Conservation (phyloP, 2,797 vertebrate species). For the Vespertilio murinus region DNA sequence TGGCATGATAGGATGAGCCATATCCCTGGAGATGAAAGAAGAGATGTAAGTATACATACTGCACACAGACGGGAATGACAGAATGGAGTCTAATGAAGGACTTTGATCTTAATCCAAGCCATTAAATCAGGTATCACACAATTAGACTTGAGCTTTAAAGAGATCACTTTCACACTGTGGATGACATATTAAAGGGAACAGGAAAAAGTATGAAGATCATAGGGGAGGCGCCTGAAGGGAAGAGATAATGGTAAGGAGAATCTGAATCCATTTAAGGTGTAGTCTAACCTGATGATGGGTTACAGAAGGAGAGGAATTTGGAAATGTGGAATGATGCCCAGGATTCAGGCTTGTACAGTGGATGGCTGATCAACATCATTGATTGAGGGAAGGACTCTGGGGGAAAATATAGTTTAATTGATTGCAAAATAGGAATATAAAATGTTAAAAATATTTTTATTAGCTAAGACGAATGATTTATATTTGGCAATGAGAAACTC, state of each 20-base stretch:
- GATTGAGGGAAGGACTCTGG: neutral
- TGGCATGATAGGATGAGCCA: neutral
- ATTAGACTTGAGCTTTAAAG: neutral
- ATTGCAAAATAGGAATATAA: neutral
- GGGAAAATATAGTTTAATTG: neutral
- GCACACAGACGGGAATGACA: neutral
- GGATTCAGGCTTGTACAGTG: neutral
- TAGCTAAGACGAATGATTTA: neutral
- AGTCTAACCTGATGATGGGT: neutral
- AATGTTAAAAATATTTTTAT: neutral
- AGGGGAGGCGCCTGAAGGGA: neutral
- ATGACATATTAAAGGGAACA: neutral
- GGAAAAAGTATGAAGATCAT: neutral
- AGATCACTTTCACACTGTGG: neutral
- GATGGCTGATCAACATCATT: neutral
- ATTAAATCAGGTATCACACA: neutral
- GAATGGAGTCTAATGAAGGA: neutral
- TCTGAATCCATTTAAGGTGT: neutral
- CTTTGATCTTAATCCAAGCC: neutral
- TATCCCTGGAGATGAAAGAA: accelerated
- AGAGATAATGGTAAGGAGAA: neutral
- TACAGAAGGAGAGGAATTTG: neutral
- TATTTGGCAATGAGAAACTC: neutral
- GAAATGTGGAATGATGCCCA: neutral
- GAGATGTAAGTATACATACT: neutral